A percentile compares a stretch with the other conserved stretches of the same genome.
These are phyloP conservation scores for Endomychus coccineus DNA, from an alignment of 2,888 invertebrate genomes.

Conservation along the genomic window DNA sequence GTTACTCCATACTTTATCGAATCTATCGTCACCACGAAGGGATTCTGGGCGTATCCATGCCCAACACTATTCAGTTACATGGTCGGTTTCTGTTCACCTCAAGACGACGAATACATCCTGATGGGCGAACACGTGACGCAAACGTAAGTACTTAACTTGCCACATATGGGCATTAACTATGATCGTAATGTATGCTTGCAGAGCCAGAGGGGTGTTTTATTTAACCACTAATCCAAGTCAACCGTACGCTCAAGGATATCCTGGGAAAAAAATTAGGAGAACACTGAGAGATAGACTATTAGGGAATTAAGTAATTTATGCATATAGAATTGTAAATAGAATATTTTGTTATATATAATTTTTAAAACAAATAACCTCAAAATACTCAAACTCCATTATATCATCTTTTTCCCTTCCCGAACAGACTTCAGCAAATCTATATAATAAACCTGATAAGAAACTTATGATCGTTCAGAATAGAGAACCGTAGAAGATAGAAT, in stretches of 20 bases:
- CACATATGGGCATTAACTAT: background rate
- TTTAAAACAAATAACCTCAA: too few species aligned
- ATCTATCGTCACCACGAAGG: constrained; percentile 69
- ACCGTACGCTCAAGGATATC: constrained; percentile 79
- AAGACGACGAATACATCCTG: constrained; percentile 68
- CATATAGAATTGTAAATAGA: too few species aligned
- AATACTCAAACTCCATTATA: too few species aligned
- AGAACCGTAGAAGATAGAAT: too few species aligned
- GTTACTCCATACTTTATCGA: constrained; percentile 87
- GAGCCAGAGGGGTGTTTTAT: constrained; percentile 79
- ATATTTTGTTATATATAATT: too few species aligned
- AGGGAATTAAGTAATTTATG: too few species aligned
- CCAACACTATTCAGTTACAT: constrained; percentile 74
- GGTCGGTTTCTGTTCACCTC: constrained; percentile 76
- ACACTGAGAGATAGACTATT: too few species aligned
- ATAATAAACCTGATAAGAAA: too few species aligned
- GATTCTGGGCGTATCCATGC: constrained; percentile 83
- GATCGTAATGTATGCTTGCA: too few species aligned
- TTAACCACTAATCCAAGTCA: constrained; percentile 78
- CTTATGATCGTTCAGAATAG: too few species aligned
- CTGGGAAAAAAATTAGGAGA: constrained; percentile 46
- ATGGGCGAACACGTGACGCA: constrained; percentile 80
- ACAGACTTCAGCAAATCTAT: too few species aligned
- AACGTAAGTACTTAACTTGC: constrained; percentile 51
- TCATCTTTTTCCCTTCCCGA: too few species aligned